A percentile compares a stretch with the other conserved stretches of the same genome.
Conservation (phyloP, 2,113 vertebrate genomes). For the Myxocyprinus asiaticus region DNA sequence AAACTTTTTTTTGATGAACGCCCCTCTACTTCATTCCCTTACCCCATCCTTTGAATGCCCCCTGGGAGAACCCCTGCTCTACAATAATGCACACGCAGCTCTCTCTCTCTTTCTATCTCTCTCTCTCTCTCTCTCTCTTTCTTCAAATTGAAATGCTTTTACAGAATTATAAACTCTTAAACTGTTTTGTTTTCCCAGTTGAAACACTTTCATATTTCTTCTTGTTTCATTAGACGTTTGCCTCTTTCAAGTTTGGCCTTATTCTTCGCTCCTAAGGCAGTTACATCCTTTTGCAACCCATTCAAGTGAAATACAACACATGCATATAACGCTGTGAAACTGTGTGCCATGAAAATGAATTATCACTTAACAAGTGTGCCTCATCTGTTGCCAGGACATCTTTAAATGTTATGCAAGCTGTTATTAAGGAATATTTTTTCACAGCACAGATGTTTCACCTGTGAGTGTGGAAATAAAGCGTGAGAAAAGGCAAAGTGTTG, state of each 20-base stretch:
- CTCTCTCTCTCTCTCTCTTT: too few species aligned
- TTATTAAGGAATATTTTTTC: slow-evolving; percentile 42
- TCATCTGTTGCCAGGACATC: slow-evolving; percentile 33
- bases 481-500: not conserved
- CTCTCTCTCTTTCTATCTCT: too few species aligned
- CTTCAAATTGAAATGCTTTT: too few species aligned
- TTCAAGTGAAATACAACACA: not conserved
- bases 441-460: slow-evolving; percentile 47
- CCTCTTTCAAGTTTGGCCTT: slow-evolving; percentile 9
- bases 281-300: slow-evolving; percentile 14
- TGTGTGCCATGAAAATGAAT: slow-evolving; percentile 35
- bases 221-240: not conserved
- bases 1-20: too few species aligned
- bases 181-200: not conserved
- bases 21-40: too few species aligned
- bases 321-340: slow-evolving; percentile 37
- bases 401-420: slow-evolving; percentile 43
- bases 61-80: too few species aligned
- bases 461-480: not conserved
- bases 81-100: too few species aligned
- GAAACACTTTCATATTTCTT: not conserved
- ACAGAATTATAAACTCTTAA: too few species aligned
- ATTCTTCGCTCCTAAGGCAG: not conserved
- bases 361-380: slow-evolving; percentile 46
- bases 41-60: too few species aligned